Conservation (phyloP, 2,797 vertebrate species). For the Craterocephalus amniculus region DNA sequence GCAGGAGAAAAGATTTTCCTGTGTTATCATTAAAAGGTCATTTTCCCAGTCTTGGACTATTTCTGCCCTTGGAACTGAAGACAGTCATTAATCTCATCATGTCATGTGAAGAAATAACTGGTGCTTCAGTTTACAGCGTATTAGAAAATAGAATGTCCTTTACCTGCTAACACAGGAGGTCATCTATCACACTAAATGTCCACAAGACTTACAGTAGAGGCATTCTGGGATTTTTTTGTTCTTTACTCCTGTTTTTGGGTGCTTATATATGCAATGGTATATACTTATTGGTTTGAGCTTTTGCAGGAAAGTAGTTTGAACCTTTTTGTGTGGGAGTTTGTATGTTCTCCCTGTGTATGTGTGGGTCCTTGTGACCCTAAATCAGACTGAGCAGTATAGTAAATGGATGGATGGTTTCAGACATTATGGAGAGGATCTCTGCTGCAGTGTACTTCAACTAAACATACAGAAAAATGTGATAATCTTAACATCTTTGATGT, state of each 20-base stretch:
- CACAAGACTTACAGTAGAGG: background rate
- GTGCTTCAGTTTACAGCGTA: background rate
- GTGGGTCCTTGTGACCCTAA: background rate
- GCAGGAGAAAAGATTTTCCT: background rate
- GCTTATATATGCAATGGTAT: background rate
- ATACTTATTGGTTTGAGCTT: background rate
- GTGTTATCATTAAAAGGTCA: background rate
- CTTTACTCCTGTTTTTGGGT: background rate
- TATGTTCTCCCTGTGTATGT: background rate
- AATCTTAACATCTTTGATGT: background rate
- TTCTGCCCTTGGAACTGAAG: conserved; percentile 9
- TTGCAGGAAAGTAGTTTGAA: no score
- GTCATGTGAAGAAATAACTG: conserved; percentile 27
- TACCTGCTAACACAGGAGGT: background rate
- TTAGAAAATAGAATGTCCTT: conserved; percentile 10
- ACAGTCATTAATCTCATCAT: conserved; percentile 8
- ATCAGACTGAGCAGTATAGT: background rate
- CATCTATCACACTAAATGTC: background rate
- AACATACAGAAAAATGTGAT: background rate
- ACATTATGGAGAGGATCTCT: background rate
- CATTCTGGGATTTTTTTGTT: background rate
- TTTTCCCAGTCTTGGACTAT: background rate
- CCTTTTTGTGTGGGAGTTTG: no score
- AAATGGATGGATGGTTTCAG: background rate
- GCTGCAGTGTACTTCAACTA: background rate